Conservation (phyloP, 2,888 invertebrate genomes). For the Dioctria rufipes region DNA sequence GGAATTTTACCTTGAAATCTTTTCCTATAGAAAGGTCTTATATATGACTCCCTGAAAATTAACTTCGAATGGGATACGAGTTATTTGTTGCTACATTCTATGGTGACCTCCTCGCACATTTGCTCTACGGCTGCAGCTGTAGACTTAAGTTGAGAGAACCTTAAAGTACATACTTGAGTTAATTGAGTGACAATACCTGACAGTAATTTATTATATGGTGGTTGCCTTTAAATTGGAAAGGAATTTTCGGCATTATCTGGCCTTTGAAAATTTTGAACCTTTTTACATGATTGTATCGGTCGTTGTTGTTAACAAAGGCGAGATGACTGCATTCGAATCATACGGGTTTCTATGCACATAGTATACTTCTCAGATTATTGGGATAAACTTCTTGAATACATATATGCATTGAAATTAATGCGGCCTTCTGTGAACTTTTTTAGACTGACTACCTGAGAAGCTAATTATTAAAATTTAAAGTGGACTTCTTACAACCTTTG, state of each 20-base stretch:
- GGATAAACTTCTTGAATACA: too few relatives aligned
- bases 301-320: too few relatives aligned
- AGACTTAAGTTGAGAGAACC: background rate
- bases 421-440: too few relatives aligned
- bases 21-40: background rate
- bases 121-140: background rate
- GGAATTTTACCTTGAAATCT: conserved; percentile 21
- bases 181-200: conserved; percentile 35
- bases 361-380: too few relatives aligned
- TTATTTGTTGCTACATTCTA: background rate
- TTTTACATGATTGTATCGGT: background rate
- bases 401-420: too few relatives aligned
- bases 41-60: background rate
- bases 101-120: background rate
- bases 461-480: too few relatives aligned
- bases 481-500: too few relatives aligned
- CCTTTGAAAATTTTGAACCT: background rate
- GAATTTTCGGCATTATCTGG: background rate
- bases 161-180: conserved; percentile 6
- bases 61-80: background rate
- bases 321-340: too few relatives aligned
- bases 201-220: conserved; percentile 15
- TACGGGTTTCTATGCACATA: too few relatives aligned
- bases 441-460: too few relatives aligned
- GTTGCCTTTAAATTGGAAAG: background rate